Percentiles rank a stretch among this genome's conserved stretches.
Conservation (phyloP, 2,113 vertebrate species). For the Gymnocephalus cernua region DNA sequence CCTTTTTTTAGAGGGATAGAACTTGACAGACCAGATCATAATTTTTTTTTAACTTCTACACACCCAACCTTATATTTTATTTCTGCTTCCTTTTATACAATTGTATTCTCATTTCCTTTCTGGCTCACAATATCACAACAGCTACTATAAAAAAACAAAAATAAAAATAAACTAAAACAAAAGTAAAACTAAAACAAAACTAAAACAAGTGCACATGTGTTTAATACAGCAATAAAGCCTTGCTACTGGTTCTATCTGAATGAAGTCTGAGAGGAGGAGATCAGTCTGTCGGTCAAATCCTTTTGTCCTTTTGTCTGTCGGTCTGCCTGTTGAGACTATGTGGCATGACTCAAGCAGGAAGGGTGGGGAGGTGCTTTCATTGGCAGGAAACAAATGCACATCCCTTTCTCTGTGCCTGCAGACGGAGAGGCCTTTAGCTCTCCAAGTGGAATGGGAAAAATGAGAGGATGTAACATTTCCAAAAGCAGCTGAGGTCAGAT, state of each 20-base stretch:
- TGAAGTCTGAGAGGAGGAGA: constrained; percentile 29
- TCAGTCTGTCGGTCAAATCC: constrained; percentile 22
- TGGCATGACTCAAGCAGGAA: constrained; percentile 81
- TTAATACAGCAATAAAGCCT: background rate
- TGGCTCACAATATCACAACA: constrained; percentile 1
- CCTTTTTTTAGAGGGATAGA: background rate
- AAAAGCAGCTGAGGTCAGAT: constrained; percentile 70
- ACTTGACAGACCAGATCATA: constrained; percentile 3
- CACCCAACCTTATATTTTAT: background rate
- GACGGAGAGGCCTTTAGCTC: constrained; percentile 46
- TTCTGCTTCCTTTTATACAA: constrained; percentile 12
- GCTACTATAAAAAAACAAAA: background rate
- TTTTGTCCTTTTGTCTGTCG: constrained; percentile 26
- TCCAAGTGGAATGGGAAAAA: constrained; percentile 66
- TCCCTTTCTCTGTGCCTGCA: constrained; percentile 72
- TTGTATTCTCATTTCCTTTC: constrained; percentile 25
- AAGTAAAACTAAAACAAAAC: background rate
- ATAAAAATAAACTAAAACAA: background rate
- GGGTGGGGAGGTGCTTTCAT: constrained; percentile 78
- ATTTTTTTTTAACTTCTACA: constrained; percentile 1
- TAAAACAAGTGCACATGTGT: background rate
- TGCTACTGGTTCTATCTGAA: constrained; percentile 6
- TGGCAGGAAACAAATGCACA: constrained; percentile 82
- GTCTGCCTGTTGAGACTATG: constrained; percentile 64
- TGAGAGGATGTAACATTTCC: constrained; percentile 70